These are phyloP conservation scores for Phragmatobia fuliginosa DNA, from an alignment of 2,888 invertebrate genomes.

Conservation along the genomic window DNA sequence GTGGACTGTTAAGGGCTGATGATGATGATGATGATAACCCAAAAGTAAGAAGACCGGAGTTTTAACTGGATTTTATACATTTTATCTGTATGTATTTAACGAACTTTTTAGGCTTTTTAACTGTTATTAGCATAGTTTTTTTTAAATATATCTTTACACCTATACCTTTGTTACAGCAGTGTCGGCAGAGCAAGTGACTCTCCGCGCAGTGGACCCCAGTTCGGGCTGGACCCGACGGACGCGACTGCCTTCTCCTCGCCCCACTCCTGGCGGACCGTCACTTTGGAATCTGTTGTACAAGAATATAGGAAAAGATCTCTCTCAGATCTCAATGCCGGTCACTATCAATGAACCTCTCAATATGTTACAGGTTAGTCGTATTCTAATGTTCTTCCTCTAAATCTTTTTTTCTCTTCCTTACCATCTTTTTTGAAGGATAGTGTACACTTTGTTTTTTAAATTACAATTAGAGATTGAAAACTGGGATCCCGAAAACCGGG, in stretches of 20 bases:
- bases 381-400: neutral
- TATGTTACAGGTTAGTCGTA: slow-evolving; percentile 89
- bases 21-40: no score
- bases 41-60: no score
- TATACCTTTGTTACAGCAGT: slow-evolving; percentile 54
- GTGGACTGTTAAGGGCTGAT: no score
- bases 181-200: slow-evolving; percentile 65
- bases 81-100: neutral
- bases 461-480: no score
- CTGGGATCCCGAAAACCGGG: no score
- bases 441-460: no score
- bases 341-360: slow-evolving; percentile 94
- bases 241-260: slow-evolving; percentile 89
- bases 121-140: no score
- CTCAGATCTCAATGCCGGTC: slow-evolving; percentile 95
- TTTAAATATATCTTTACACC: neutral
- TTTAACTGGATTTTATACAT: no score
- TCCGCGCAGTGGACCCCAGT: slow-evolving; percentile 46
- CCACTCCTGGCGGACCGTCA: slow-evolving; percentile 91
- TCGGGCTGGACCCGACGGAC: slow-evolving; percentile 85
- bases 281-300: slow-evolving; percentile 93
- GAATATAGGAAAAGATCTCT: slow-evolving; percentile 95
- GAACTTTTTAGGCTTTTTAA: no score
- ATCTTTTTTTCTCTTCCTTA: neutral
- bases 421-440: no score